Percentiles rank a stretch among this genome's conserved stretches.
Conservation (phyloP, 2,797 vertebrate genomes). For the Notamacropus eugenii region DNA sequence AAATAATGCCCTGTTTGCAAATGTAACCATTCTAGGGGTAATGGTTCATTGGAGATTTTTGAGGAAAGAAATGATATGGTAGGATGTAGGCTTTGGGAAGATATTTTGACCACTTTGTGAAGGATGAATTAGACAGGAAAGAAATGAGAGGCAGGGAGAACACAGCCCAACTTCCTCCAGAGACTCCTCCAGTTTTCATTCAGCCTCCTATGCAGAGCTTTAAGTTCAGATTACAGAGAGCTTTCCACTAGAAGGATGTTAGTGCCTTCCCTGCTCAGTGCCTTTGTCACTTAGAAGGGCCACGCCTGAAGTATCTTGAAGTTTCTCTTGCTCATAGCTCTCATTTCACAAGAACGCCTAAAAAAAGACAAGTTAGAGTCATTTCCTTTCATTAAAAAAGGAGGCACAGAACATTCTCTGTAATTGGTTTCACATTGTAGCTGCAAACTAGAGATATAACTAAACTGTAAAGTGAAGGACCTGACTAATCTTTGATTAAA, state of each 20-base stretch:
- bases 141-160: background rate
- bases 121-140: background rate
- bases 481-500: background rate
- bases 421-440: background rate
- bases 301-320: background rate
- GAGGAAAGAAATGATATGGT: background rate
- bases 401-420: background rate
- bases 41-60: background rate
- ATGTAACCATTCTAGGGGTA: background rate
- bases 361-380: background rate
- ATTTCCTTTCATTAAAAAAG: background rate
- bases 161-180: background rate
- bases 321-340: background rate
- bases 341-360: background rate
- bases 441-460: background rate
- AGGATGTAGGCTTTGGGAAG: background rate
- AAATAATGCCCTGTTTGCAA: background rate
- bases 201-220: background rate
- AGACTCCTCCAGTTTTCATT: background rate
- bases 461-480: background rate
- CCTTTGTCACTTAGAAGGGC: background rate
- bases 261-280: background rate
- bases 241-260: background rate
- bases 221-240: background rate
- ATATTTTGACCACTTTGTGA: background rate